These are phyloP conservation scores for Campoplex nolae DNA, from an alignment of 2,888 invertebrate species.

Conservation along the genomic window DNA sequence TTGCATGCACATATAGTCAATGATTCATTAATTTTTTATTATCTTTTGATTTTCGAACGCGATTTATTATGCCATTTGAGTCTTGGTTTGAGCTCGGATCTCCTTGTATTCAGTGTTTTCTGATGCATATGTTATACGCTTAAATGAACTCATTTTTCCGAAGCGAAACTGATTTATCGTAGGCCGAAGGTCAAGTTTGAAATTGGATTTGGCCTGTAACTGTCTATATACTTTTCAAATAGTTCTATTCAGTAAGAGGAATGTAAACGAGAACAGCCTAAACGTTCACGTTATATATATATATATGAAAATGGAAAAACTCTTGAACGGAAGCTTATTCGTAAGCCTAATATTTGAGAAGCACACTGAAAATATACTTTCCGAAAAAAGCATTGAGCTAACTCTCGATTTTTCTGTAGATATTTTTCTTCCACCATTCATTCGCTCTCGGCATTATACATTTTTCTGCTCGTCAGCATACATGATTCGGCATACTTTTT, in stretches of 20 bases:
- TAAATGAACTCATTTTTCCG: background rate
- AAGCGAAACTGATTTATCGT: background rate
- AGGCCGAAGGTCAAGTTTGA: background rate
- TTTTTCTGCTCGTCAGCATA: background rate
- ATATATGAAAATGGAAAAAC: background rate
- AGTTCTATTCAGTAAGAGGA: too few species aligned
- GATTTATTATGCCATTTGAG: too few species aligned
- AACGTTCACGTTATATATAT: background rate
- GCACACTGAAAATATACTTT: slow-evolving; percentile 22
- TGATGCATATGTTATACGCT: background rate
- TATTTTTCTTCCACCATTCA: background rate
- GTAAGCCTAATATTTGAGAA: slow-evolving; percentile 32
- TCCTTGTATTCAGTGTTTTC: background rate
- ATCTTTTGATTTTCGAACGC: too few species aligned
- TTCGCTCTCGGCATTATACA: background rate
- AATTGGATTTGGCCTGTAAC: too few species aligned
- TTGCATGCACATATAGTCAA: background rate
- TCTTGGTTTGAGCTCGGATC: background rate
- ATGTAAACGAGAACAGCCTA: background rate
- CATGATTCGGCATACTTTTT: background rate
- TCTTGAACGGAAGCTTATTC: slow-evolving; percentile 1
- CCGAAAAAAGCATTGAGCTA: background rate
- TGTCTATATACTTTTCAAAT: too few species aligned
- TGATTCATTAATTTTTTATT: background rate
- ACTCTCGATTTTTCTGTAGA: background rate